Base-by-base conservation (phyloP, 2,113 vertebrate species). In the Gallinago paraguaiae region DNA sequence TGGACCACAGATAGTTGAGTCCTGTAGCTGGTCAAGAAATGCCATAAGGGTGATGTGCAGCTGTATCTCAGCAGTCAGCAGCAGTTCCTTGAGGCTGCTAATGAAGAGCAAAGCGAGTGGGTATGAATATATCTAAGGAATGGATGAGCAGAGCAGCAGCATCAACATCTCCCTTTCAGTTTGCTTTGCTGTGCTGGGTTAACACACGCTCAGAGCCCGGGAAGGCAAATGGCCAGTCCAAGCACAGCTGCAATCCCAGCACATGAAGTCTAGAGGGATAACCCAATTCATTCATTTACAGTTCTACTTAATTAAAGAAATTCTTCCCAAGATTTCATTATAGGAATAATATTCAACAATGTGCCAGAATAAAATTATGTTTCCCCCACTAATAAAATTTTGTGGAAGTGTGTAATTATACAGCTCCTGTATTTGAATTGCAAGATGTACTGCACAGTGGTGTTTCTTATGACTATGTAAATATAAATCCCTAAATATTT, bases 401-500 rank as follows among this genome's bases (percentile, higher is more conserved):
- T 85, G 30, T 41, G 68, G n/a, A 77, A 68, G 48, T 41, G 31
- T 46, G 80, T 53, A 94, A 94, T 96, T 79, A 87, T 27, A 56
- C 18, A 70, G 90, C 39, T 93, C 72, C 68, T 83, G 23, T 64
- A 68, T 81, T 83, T 45, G 82, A 90, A 83, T 61, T 65, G 22
- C 27, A 79, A 91, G 65, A 84, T 27, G 74, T 33, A 69, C 65
- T 61, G 77, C 61, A 84, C 84, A 72, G 31, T 30, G 30, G 31
- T 4, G 3, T 70, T 53, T 87, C 92, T 93, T 89, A 95, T 11
- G 61, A 92, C 74, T 86, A 84, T 69, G 77, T 76, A 93, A 94
- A 97, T 96, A 65, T 82, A 92, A 82, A 94, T 45, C 43, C 41
- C 59, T 91, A 91, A 97, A 92, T 95, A 94, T 89, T 93, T 95